A percentile compares a stretch with the other conserved stretches of the same genome.
Conservation (phyloP, 1,140 invertebrate genomes). For the Drosophila bocki region DNA sequence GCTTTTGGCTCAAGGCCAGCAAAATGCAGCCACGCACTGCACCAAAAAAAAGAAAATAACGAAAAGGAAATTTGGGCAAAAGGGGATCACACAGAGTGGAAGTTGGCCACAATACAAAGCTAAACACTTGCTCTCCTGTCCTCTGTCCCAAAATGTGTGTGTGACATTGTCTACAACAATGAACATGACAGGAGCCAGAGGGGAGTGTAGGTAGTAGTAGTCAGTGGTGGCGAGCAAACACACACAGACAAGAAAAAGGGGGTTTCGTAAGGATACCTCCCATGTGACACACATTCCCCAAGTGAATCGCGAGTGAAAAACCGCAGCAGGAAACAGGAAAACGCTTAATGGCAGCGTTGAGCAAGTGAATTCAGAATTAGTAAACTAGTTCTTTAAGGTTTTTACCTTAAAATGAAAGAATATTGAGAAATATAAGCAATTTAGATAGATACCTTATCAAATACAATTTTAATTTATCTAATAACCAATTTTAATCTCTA, state of each 20-base stretch:
- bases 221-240: conserved; percentile 3
- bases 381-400: conserved; percentile 14
- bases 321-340: conserved; percentile 33
- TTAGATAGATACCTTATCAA: neutral
- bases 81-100: conserved; percentile 12
- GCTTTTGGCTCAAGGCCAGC: conserved; percentile 62
- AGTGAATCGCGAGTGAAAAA: conserved; percentile 26
- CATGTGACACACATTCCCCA: conserved; percentile 43
- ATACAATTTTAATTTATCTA: neutral
- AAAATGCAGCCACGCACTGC: conserved; percentile 61
- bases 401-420: neutral
- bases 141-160: conserved; percentile 32
- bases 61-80: conserved; percentile 11
- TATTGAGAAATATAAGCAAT: no score
- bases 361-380: neutral
- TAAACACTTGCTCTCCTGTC: conserved; percentile 53
- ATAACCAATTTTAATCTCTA: neutral
- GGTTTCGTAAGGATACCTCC: neutral
- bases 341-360: conserved; percentile 2
- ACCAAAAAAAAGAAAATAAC: conserved; percentile 21
- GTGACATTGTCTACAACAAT: conserved; percentile 57
- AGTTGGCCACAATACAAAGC: conserved; percentile 57
- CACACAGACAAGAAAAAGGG: conserved; percentile 1
- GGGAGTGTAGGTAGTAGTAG: neutral
- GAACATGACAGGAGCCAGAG: conserved; percentile 17